A percentile compares a stretch with the other conserved stretches of the same genome.
These are phyloP conservation scores for Tenthredo scrophulariae DNA, from an alignment of 2,888 invertebrate genomes.

Conservation along the genomic window DNA sequence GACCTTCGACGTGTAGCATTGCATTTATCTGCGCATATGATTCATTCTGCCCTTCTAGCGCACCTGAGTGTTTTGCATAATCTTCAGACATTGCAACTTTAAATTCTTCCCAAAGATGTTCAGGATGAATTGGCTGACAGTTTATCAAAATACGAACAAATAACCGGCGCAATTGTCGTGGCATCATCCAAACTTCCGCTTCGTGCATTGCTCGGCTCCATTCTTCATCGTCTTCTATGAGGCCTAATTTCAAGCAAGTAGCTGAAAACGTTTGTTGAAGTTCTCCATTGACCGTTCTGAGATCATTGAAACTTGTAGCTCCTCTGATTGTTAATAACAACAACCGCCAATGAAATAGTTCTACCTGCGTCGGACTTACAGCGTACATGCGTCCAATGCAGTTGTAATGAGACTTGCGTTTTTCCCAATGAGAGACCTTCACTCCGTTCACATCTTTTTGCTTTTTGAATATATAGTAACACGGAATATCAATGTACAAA, in stretches of 20 bases:
- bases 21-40: neutral
- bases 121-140: slow-evolving; percentile 56
- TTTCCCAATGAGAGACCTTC: neutral
- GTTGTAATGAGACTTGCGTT: neutral
- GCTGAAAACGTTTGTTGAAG: slow-evolving; percentile 62
- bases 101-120: neutral
- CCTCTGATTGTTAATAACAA: slow-evolving; percentile 64
- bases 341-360: neutral
- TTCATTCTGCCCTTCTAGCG: neutral
- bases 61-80: neutral
- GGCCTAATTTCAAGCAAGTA: slow-evolving; percentile 59
- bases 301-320: slow-evolving; percentile 65
- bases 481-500: slow-evolving; percentile 50
- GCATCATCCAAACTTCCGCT: slow-evolving; percentile 62
- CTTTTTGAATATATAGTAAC: slow-evolving; percentile 54
- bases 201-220: slow-evolving; percentile 64
- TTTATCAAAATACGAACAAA: slow-evolving; percentile 61
- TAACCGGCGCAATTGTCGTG: slow-evolving; percentile 62
- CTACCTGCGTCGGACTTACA: neutral
- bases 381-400: neutral
- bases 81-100: neutral
- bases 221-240: slow-evolving; percentile 67
- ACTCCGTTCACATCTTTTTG: neutral
- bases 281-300: slow-evolving; percentile 63
- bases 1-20: too few relatives aligned